Evolutionary conservation across 2,113 vertebrate species (phyloP).

Genomic region (Rynchops niger): DNA sequence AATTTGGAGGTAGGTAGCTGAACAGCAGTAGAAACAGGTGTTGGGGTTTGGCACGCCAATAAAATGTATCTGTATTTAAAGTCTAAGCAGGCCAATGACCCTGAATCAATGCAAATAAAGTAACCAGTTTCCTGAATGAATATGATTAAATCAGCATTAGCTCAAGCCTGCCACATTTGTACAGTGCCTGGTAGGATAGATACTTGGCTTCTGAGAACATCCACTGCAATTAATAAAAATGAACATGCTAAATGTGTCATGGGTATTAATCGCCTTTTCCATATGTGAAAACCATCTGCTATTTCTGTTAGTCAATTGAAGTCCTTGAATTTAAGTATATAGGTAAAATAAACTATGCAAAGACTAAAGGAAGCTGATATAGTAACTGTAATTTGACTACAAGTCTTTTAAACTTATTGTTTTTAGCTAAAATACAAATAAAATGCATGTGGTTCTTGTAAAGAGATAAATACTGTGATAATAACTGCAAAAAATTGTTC

Average conservation of each 20-base stretch:
- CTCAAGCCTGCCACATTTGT: neutral
- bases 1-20: neutral
- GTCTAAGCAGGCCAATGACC: neutral
- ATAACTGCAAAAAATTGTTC: neutral
- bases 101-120: neutral
- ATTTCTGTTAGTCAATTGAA: neutral
- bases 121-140: neutral
- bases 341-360: neutral
- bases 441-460: neutral
- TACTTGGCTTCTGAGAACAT: neutral
- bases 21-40: neutral
- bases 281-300: neutral
- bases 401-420: rapidly evolving
- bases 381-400: neutral
- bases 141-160: neutral
- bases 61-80: neutral
- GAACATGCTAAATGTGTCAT: neutral
- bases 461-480: neutral
- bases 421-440: neutral
- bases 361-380: neutral
- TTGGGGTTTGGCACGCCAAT: neutral
- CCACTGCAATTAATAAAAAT: neutral
- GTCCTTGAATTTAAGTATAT: neutral
- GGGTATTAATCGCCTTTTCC: neutral
- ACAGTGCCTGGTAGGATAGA: neutral